Evolutionary conservation across 2,888 invertebrate species (phyloP), one percentile per base, ranked within the genome.

Genomic region (Chironomus riparius): DNA sequence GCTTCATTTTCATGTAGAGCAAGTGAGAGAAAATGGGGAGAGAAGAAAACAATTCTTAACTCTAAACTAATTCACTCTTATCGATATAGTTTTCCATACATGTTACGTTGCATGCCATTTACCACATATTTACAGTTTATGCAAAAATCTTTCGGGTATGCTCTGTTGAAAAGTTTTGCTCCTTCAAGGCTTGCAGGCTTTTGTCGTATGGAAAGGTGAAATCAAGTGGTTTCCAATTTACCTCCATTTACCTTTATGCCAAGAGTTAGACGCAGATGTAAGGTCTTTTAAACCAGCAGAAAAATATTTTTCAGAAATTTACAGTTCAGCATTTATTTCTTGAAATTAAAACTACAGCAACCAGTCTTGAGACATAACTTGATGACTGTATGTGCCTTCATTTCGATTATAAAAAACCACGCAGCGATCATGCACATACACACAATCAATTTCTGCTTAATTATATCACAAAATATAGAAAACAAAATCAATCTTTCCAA

Each of bases 401-500:
- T 38, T 38, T 65, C 73, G 73, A 73, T 62, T 73, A 73, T 24
- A 65, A 47, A 62, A 68, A 18, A 56, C 38, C 38, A 56, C 7
- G 56, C 38, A 56, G 15, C 4, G 56, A 61, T 65, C 74, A 74
- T 61, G 74, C 68, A 74, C 68, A 47, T 38, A 38, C 38, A 38
- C 24, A 47, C 10, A 65, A 68, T 61, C 65, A 68, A 47, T 74
- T 68, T 74, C 24, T 65, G 56, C 68, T 74, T 74, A 68, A 74
- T 74, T 74, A 68, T 68, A 74, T 68, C 74, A 74, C 68, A 18
- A 24, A 65, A 65, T 13, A 22, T 65, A 13, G 65, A 65, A 13
- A 65, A 24, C 18, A 65, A 7, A 65, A 24, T 21, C 21, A 65
- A 65, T 65, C 24, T 56, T 7, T n/a, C 18, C n/a, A 15, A 15